Evolutionary conservation across 2,113 vertebrate genomes (phyloP), one percentile per base, ranked within the genome.

Genomic region (Callorhinus ursinus): DNA sequence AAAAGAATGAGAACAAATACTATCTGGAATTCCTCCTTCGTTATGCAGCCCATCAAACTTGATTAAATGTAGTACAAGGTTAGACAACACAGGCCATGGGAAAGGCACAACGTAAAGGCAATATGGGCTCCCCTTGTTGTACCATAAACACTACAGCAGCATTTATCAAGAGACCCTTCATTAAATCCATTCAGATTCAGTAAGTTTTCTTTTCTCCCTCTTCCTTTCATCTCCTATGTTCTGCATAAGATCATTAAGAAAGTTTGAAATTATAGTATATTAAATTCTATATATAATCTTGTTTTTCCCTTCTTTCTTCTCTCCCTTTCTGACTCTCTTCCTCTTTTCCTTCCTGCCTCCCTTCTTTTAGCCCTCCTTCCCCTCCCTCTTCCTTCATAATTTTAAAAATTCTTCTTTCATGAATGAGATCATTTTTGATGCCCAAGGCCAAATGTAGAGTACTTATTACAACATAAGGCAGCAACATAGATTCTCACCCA

Each of bases 1-100:
- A 95, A 92, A 98, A 97, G 97, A 98, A 98, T 98, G 97, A 98
- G 90, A 95, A n/a, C 46, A 90, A 97, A 95, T 72, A 76, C 92
- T 97, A 92, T 96, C 83, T 96, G 96, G 96, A 97, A 96, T 97
- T 95, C 81, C n/a, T 97, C 39, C 31, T 97, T 95, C 96, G 84
- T 85, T 97, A 92, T 96, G 80, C 65, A 98, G 87, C 46, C 95
- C 95, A 97, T 98, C 97, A 96, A 97, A 97, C 39, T 94, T 95
- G 92, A 97, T 98, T 97, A 98, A 97, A 80, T 90, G 51, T 67
- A 88, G 77, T 57, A 46, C 31, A 53, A 93, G 46, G 61, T 95
- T 92, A 97, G 86, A 96, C 39, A 93, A 90, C 15, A 18, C 67
- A 93, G 71, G 87, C 90, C 90, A 84, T 93, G 96, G 57, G 90